Percentiles rank a stretch among this genome's conserved stretches.
These are phyloP conservation scores for Microdon myrmicae DNA, from an alignment of 2,888 invertebrate genomes.

Conservation along the genomic window DNA sequence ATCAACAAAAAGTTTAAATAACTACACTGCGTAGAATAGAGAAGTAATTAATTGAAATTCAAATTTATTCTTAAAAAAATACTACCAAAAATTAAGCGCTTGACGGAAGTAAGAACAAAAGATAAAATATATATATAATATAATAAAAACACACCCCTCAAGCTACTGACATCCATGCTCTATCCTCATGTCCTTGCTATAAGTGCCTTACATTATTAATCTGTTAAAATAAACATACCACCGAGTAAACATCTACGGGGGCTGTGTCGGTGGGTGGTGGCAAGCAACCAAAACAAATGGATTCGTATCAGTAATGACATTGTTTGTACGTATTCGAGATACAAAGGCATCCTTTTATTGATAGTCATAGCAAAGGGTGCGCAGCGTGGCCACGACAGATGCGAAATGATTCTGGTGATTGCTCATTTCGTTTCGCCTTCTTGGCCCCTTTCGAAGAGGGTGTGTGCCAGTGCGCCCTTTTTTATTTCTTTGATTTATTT, in stretches of 20 bases:
- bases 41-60: no score
- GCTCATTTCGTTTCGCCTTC: conserved; percentile 48
- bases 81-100: no score
- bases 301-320: conserved; percentile 42
- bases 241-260: conserved; percentile 10
- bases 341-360: conserved; percentile 6
- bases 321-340: conserved; percentile 30
- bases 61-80: no score
- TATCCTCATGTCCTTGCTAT: conserved; percentile 28
- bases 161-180: no score
- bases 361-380: conserved; percentile 1
- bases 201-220: conserved; percentile 48
- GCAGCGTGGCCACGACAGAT: conserved; percentile 17
- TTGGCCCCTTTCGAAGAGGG: conserved; percentile 18
- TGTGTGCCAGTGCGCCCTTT: conserved; percentile 35
- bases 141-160: no score
- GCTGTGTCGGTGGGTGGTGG: conserved; percentile 28
- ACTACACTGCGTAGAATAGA: no score
- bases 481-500: conserved; percentile 38
- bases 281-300: conserved; percentile 49
- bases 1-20: no score
- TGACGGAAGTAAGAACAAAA: no score
- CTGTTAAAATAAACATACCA: conserved; percentile 51
- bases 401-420: conserved; percentile 29
- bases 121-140: no score